phyloP scores from a whole-genome alignment of 1,140 invertebrate genomes.

The Musca domestica region DNA sequence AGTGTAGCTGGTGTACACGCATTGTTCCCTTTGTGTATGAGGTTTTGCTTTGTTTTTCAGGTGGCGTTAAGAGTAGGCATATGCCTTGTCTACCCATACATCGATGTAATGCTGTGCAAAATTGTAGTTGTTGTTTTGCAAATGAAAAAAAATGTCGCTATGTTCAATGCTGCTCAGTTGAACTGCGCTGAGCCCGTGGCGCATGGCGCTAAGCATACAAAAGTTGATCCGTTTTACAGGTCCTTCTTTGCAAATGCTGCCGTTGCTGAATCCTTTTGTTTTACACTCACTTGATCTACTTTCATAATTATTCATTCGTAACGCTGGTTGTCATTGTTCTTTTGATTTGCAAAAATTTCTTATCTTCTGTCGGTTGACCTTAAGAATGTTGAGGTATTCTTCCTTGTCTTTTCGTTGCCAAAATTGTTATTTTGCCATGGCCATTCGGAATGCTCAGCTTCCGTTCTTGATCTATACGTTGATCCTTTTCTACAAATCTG shows the following conservation, averaged over 20 bases:
- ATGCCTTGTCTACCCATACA: neutral
- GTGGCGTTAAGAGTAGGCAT: constrained; percentile 10
- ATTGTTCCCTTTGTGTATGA: neutral
- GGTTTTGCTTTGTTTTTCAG: neutral
- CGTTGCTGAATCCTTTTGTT: constrained; percentile 1
- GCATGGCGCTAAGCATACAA: constrained; percentile 18
- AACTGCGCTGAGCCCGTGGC: neutral
- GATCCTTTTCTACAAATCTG: neutral
- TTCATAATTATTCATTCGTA: constrained; percentile 22
- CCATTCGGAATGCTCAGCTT: constrained; percentile 19
- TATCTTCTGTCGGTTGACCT: neutral
- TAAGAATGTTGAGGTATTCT: neutral
- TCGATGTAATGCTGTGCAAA: constrained; percentile 1
- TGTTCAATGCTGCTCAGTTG: neutral
- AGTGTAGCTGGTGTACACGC: no score
- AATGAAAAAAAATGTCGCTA: neutral
- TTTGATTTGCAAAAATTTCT: constrained; percentile 4
- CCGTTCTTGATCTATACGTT: constrained; percentile 4
- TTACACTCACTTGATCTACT: neutral
- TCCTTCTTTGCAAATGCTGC: neutral
- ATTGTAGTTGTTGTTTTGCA: neutral
- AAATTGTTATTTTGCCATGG: no score
- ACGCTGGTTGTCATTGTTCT: constrained; percentile 6
- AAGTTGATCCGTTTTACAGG: constrained; percentile 4
- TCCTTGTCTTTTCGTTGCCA: neutral